These are phyloP conservation scores for Cinclus mexicanus DNA, from an alignment of 2,113 vertebrate genomes.

Conservation along the genomic window DNA sequence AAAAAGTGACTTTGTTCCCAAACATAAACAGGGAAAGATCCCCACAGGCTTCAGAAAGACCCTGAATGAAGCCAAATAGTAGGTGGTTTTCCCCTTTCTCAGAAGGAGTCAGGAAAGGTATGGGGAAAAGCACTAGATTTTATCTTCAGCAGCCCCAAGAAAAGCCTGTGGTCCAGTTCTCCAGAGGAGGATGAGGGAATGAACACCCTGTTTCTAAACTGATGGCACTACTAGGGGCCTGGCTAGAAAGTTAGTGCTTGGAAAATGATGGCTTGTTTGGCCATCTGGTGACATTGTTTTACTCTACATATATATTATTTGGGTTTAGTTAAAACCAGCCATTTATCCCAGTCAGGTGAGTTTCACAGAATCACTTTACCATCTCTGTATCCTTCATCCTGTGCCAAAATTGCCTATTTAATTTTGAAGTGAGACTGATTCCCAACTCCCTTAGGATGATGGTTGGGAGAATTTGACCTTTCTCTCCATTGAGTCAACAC, in stretches of 20 bases:
- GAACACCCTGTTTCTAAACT: not conserved
- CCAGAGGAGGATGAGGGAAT: not conserved
- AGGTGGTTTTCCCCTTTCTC: not conserved
- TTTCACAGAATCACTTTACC: not conserved
- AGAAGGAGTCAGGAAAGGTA: not conserved
- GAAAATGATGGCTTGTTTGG: not conserved
- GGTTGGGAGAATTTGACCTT: slow-evolving; percentile 31
- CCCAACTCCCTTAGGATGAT: not conserved
- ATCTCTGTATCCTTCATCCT: not conserved
- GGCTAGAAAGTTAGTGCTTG: not conserved
- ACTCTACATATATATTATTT: not conserved
- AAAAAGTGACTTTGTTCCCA: not conserved
- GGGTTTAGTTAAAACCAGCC: not conserved
- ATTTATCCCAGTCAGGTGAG: not conserved
- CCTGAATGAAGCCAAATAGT: not conserved
- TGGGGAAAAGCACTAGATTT: not conserved
- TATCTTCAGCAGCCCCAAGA: not conserved
- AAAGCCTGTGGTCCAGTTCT: not conserved
- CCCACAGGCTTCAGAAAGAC: not conserved
- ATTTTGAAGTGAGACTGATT: slow-evolving; percentile 15
- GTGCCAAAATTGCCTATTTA: not conserved
- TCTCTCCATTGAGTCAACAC: not conserved
- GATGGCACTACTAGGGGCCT: not conserved
- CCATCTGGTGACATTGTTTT: not conserved
- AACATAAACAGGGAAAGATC: not conserved